Evolutionary conservation across 2,113 vertebrate genomes (phyloP), one percentile per base, ranked within the genome.

Genomic region (Dasyprocta punctata): DNA sequence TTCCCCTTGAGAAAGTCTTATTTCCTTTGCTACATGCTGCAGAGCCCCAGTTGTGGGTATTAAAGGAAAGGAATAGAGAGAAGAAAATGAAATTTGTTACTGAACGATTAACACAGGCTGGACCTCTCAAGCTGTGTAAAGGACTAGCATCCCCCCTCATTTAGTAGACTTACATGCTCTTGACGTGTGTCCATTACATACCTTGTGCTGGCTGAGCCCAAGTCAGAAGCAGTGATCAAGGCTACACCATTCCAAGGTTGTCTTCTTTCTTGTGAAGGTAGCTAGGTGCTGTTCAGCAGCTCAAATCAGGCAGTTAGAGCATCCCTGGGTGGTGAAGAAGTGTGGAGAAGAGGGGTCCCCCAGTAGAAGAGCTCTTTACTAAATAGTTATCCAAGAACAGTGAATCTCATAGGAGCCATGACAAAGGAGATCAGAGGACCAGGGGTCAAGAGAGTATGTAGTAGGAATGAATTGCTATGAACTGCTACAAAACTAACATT

Each of bases 251-350:
- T 97, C 94, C 96, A 75, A 73, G 90, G 60, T 47, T 95, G 92
- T 97, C 96, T 98, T 97, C 82, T 97, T 89, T 98, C 92, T 41
- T 86, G 97, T 89, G 97, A 98, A 98, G 96, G 87, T 95, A 87
- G 92, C 86, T 89, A n/a, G 97, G 95, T 86, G 86, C 92, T 61
- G 17, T 61, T 61, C 17, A 0, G 10, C 36, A 11, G n/a, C 30
- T 91, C 61, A 84, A 28, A 9, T 67, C 69, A 78, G 63, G 33
- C 83, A 22, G 38, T 47, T 8, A 58, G 12, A 88, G 30, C 33
- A 67, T 78, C 17, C 58, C n/a, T 10, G n/a, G 16, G 1, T 22
- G 17, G 36, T 17, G 0, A 38, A 20, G 17, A 26, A 49, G n/a
- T 84, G n/a, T 58, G 20, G 14, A 61, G 7, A 95, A 24, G 19